phyloP scores from a whole-genome alignment of 2,113 vertebrate species.

The Cyprinodon tularosa region DNA sequence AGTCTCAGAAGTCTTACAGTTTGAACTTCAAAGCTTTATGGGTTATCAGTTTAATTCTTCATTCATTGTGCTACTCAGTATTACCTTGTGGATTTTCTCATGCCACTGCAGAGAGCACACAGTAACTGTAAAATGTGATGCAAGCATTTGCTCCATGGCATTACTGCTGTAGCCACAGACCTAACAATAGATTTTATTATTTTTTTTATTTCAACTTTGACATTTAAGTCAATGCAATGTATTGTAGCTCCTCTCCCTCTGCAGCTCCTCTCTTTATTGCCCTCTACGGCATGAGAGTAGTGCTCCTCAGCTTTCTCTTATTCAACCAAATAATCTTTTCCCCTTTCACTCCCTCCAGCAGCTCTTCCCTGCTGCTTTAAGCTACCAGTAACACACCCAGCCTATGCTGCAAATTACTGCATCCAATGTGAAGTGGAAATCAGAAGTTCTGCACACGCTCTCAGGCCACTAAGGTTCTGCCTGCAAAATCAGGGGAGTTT shows the following conservation, averaged over 20 bases:
- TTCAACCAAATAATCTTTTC: slow-evolving; percentile 42
- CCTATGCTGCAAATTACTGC: slow-evolving; percentile 71
- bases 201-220: slow-evolving; percentile 63
- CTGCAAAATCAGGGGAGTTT: slow-evolving; percentile 41
- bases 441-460: slow-evolving; percentile 39
- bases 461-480: slow-evolving; percentile 19
- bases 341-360: slow-evolving; percentile 8
- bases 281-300: slow-evolving; percentile 62
- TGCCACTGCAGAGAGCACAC: slow-evolving; percentile 16
- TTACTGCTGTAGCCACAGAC: slow-evolving; percentile 34
- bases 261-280: slow-evolving; percentile 68
- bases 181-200: slow-evolving; percentile 57
- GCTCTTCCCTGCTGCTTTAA: slow-evolving; percentile 11
- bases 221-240: slow-evolving; percentile 67
- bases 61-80: slow-evolving; percentile 11
- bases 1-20: slow-evolving; percentile 16
- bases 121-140: slow-evolving; percentile 33
- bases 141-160: slow-evolving; percentile 53
- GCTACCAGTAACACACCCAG: slow-evolving; percentile 52
- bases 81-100: slow-evolving; percentile 36
- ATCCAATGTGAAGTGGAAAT: slow-evolving; percentile 77
- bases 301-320: slow-evolving; percentile 28
- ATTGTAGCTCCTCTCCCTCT: slow-evolving; percentile 37
- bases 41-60: slow-evolving; percentile 24
- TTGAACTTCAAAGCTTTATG: slow-evolving; percentile 35